phyloP scores from a whole-genome alignment of 53 echinoderm and acorn worm species.

The Temnopleurus reevesii region DNA sequence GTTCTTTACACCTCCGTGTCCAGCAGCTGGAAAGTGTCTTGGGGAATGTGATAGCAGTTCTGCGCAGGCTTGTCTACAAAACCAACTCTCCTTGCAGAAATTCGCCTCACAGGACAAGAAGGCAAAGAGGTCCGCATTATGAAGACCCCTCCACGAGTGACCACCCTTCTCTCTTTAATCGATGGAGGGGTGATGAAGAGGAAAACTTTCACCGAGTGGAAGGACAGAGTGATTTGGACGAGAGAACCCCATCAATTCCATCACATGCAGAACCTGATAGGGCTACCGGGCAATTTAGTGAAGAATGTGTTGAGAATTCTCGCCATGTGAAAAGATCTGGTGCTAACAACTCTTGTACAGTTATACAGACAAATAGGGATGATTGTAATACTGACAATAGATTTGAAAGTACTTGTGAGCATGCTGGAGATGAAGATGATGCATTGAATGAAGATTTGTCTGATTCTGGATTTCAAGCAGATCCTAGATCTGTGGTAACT shows the following conservation, averaged over 20 bases:
- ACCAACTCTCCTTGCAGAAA: background rate
- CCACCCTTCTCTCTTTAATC: background rate
- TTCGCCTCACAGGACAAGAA: background rate
- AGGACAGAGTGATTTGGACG: conserved; percentile 2
- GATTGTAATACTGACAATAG: background rate
- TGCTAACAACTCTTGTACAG: background rate
- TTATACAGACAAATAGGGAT: no score
- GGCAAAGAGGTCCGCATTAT: background rate
- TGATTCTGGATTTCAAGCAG: background rate
- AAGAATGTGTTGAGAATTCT: background rate
- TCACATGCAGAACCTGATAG: no score
- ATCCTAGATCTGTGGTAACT: background rate
- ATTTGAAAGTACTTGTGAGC: background rate
- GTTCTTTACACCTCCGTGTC: background rate
- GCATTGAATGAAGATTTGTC: background rate
- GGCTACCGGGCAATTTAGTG: no score
- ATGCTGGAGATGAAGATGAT: background rate
- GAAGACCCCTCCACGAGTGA: background rate
- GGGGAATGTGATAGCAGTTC: conserved; percentile 22
- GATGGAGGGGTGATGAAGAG: background rate
- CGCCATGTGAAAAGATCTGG: background rate
- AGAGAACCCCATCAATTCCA: no score
- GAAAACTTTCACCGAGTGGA: no score
- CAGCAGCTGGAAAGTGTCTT: conserved; percentile 16
- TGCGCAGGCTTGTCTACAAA: background rate